phyloP scores from a whole-genome alignment of 2,797 vertebrate genomes.

The Chaunax sp. region DNA sequence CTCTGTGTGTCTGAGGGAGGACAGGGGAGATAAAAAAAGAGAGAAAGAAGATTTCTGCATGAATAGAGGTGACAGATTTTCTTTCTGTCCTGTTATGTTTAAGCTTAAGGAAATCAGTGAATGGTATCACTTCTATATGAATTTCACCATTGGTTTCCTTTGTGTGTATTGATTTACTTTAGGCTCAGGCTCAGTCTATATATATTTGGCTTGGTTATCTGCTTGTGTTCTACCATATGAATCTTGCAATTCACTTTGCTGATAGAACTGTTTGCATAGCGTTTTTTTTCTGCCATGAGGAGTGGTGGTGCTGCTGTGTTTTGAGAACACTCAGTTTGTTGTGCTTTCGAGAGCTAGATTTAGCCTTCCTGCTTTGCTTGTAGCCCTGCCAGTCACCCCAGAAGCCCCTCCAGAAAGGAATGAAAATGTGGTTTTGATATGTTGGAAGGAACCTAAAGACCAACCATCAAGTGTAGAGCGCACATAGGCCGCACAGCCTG shows the following conservation, averaged over 20 bases:
- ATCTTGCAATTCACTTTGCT: constrained; percentile 43
- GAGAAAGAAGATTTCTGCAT: not conserved
- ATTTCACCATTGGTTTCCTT: constrained; percentile 29
- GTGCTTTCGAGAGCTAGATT: constrained; percentile 75
- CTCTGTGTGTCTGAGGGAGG: constrained; percentile 11
- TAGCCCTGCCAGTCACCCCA: constrained; percentile 68
- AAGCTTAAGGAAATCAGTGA: constrained; percentile 19
- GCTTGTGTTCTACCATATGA: constrained; percentile 32
- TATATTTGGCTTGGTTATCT: constrained; percentile 27
- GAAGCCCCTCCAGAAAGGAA: constrained; percentile 63
- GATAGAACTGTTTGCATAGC: constrained; percentile 61
- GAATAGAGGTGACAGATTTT: not conserved
- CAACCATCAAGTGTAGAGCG: constrained; percentile 22
- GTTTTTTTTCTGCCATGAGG: constrained; percentile 39
- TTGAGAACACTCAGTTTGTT: constrained; percentile 76
- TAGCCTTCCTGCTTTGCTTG: constrained; percentile 80
- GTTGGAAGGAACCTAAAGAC: constrained; percentile 18
- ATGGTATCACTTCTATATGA: too few relatives aligned
- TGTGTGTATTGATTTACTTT: constrained; percentile 20
- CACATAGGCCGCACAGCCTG: constrained; percentile 25
- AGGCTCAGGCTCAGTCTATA: constrained; percentile 26
- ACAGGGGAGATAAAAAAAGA: not conserved
- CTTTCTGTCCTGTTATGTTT: constrained; percentile 16
- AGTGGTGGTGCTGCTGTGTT: constrained; percentile 59
- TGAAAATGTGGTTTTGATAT: constrained; percentile 69